Evolutionary conservation across 2,113 vertebrate species (phyloP).

Genomic region (Apeltes quadracus): DNA sequence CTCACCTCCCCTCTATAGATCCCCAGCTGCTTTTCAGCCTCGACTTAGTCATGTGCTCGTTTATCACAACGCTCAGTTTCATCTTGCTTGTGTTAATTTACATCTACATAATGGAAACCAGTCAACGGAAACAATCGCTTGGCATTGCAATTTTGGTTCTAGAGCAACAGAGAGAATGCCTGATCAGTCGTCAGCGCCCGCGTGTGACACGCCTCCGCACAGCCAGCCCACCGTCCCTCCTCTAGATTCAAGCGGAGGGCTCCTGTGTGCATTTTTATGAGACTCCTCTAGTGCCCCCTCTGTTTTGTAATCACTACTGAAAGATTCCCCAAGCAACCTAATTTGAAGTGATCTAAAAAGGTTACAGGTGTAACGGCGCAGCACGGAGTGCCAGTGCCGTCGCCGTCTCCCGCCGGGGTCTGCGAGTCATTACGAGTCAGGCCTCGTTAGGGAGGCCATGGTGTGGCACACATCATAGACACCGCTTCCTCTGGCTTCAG

Average conservation of each 20-base stretch:
- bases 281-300: slow-evolving; percentile 57
- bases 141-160: slow-evolving; percentile 53
- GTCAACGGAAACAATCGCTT: slow-evolving; percentile 55
- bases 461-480: slow-evolving; percentile 55
- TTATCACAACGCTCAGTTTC: slow-evolving; percentile 52
- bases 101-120: slow-evolving; percentile 66
- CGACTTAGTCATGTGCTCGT: slow-evolving; percentile 38
- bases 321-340: slow-evolving; percentile 60
- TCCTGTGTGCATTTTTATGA: slow-evolving; percentile 66
- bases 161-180: slow-evolving; percentile 57
- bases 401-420: slow-evolving; percentile 50
- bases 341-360: slow-evolving; percentile 73
- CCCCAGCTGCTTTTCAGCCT: slow-evolving; percentile 40
- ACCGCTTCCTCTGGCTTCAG: slow-evolving; percentile 41
- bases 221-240: slow-evolving; percentile 48
- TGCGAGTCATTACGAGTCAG: slow-evolving; percentile 69
- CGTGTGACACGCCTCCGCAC: slow-evolving; percentile 48
- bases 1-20: slow-evolving; percentile 48
- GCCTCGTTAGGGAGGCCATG: slow-evolving; percentile 71
- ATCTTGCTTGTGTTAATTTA: slow-evolving; percentile 54
- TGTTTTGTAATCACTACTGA: slow-evolving; percentile 68
- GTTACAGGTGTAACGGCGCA: slow-evolving; percentile 67
- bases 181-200: slow-evolving; percentile 50
- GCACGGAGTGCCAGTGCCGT: slow-evolving; percentile 60
- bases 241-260: slow-evolving; percentile 51